Percentiles rank a stretch among this genome's conserved stretches.
Conservation (phyloP, 2,113 vertebrate species). For the Limanda limanda region DNA sequence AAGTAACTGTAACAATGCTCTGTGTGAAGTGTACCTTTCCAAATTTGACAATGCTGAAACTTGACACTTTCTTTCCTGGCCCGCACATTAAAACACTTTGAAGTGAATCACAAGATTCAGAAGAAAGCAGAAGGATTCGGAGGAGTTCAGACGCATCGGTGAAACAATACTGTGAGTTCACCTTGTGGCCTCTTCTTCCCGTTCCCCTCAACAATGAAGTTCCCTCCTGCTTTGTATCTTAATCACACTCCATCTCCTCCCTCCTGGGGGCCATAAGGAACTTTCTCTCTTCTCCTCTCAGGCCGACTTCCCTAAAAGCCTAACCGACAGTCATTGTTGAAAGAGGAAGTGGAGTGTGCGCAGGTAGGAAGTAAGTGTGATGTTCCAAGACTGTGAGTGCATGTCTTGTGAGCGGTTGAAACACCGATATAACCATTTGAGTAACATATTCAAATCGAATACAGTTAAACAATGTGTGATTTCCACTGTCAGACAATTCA, state of each 20-base stretch:
- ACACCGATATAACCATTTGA: neutral
- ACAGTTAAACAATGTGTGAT: neutral
- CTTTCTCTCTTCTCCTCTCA: constrained; percentile 78
- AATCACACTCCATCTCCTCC: constrained; percentile 61
- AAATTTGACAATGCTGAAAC: constrained; percentile 8
- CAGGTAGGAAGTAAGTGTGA: constrained; percentile 71
- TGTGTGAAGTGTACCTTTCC: neutral
- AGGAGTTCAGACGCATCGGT: neutral
- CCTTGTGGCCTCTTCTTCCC: constrained; percentile 66
- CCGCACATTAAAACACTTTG: neutral
- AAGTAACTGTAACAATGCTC: constrained; percentile 27
- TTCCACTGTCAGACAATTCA: constrained; percentile 7
- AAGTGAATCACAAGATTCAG: neutral
- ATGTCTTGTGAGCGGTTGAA: constrained; percentile 17
- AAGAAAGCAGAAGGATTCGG: constrained; percentile 14
- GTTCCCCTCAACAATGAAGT: constrained; percentile 64
- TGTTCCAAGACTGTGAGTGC: constrained; percentile 33
- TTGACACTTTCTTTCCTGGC: constrained; percentile 26
- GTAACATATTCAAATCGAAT: neutral
- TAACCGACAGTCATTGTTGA: constrained; percentile 62
- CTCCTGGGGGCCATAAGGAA: constrained; percentile 75
- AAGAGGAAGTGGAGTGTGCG: constrained; percentile 65
- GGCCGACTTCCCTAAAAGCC: constrained; percentile 72
- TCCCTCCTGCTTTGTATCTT: constrained; percentile 71
- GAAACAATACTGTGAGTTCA: constrained; percentile 41